Base-by-base conservation (phyloP, 2,888 invertebrate species). In the Sclerodermus sp. region DNA sequence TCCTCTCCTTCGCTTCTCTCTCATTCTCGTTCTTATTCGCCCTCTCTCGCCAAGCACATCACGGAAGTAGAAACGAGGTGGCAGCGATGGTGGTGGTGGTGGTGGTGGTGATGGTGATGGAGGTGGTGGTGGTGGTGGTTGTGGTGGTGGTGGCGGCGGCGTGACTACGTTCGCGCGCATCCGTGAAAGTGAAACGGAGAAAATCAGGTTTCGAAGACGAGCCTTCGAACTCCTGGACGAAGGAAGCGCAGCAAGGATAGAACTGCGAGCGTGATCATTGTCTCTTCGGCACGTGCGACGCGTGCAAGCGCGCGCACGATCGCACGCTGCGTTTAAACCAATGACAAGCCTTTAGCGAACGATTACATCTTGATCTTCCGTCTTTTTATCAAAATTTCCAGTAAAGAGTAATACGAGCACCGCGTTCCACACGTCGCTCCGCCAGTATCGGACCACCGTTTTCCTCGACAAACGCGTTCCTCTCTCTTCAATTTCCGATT, bases 181-280 rank as follows among this genome's bases (percentile, higher is more conserved):
- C 58, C 60, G 60, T 66, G 64, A 64, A 64, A 64, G 64, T 64
- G 66, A 64, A 64, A 64, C 66, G 64, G 65, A 65, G 64, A 64
- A 64, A 64, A 64, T 62, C 66, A 64, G 64, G 64, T 64, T 64
- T 65, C 65, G 65, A 65, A 65, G 64, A 62, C 66, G 57, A 58
- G 64, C 54, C 62, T 59, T 64, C 61, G 54, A 55, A 64, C 53
- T 48, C 49, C 34, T 15, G 40, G 47, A 40, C 18, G 36, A 38
- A 14, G 36, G 32, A 31, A 5, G n/a, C 12, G 23, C 18, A 39
- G 37, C 15, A 32, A 32, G 13, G 41, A 39, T 13, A 31, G 34
- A 34, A 4, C 31, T 15, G 13, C 12, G 10, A 30, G 31, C 45
- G 38, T 29, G 42, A 38, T 38, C 38, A 41, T 23, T 41, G 29